phyloP scores from a whole-genome alignment of 2,797 vertebrate species.

The Galagoides demidoff region DNA sequence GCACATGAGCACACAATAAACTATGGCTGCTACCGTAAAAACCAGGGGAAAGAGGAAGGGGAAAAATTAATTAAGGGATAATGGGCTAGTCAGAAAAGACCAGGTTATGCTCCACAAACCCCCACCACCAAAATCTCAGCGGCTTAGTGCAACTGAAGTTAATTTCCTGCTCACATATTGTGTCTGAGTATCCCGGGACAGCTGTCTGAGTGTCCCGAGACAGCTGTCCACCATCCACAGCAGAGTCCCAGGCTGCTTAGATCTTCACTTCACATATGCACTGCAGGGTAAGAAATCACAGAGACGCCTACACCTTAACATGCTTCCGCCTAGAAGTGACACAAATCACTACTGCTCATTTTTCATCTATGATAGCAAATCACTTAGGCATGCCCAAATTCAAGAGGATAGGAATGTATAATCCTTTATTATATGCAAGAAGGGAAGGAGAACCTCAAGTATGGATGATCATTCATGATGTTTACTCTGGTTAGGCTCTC shows the following conservation, averaged over 20 bases:
- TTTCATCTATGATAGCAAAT: not conserved
- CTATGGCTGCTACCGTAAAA: not conserved
- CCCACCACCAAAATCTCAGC: not conserved
- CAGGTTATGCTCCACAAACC: not conserved
- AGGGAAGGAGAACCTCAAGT: not conserved
- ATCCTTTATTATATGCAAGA: not conserved
- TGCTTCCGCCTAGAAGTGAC: not conserved
- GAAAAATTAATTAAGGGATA: not conserved
- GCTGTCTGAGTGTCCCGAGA: not conserved
- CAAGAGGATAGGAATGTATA: not conserved
- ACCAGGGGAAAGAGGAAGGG: not conserved
- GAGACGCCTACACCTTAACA: not conserved
- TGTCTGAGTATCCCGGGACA: not conserved
- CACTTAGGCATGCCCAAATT: not conserved
- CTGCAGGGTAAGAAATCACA: not conserved
- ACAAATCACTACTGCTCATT: not conserved
- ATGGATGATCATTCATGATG: not conserved
- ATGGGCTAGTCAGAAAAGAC: not conserved
- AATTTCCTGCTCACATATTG: not conserved
- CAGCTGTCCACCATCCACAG: not conserved
- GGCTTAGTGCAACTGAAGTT: not conserved
- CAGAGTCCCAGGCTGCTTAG: not conserved
- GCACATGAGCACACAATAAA: not conserved
- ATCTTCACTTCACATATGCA: not conserved
- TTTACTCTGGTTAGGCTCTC: not conserved